Evolutionary conservation across 2,113 vertebrate species (phyloP).

Genomic region (Sturnus vulgaris): DNA sequence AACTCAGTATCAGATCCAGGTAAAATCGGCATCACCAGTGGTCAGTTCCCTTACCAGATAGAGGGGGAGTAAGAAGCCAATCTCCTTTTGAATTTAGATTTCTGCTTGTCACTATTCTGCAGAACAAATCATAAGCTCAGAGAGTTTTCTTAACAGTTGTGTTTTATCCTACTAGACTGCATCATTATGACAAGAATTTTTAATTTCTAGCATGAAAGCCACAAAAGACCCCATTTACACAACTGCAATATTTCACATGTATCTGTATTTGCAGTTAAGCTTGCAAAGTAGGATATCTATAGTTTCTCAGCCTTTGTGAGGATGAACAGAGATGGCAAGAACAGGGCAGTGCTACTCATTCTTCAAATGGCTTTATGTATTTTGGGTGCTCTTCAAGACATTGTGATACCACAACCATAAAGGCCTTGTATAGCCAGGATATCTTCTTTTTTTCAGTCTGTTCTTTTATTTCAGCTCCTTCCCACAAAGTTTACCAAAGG

Average conservation of each 20-base stretch:
- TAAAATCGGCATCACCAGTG: background rate
- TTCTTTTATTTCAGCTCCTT: background rate
- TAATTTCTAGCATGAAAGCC: background rate
- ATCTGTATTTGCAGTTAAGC: background rate
- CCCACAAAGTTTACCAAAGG: background rate
- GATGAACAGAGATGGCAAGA: background rate
- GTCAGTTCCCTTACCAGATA: background rate
- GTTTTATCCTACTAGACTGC: background rate
- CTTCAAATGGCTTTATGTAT: background rate
- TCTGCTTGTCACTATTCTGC: background rate
- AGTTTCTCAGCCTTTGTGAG: background rate
- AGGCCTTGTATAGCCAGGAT: background rate
- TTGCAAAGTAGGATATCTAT: background rate
- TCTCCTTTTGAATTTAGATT: background rate
- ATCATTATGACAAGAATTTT: background rate
- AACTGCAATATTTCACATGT: background rate
- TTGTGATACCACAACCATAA: background rate
- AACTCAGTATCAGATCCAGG: background rate
- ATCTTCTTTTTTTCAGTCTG: background rate
- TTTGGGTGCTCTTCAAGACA: background rate
- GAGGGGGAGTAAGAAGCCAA: fast-evolving
- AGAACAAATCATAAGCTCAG: background rate
- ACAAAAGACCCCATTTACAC: background rate
- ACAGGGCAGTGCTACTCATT: background rate
- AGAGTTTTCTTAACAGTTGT: background rate